Evolutionary conservation across 2,888 invertebrate species (phyloP).

Genomic region (Melanostoma scalare): DNA sequence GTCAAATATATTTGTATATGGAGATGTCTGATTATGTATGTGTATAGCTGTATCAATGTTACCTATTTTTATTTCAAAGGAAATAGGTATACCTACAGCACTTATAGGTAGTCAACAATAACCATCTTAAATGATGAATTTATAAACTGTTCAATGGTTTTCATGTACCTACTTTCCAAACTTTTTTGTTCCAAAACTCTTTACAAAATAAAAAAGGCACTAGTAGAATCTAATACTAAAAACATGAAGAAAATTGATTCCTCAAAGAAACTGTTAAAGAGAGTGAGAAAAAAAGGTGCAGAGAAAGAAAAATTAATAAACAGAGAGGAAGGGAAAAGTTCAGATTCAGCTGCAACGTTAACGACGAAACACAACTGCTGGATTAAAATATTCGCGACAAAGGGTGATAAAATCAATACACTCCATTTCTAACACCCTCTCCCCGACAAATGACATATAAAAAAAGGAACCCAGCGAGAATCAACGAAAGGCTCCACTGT

Average conservation of each 20-base stretch:
- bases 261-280: conserved; percentile 15
- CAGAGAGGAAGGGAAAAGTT: conserved; percentile 26
- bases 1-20: no score
- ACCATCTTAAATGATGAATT: no score
- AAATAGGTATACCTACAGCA: no score
- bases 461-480: conserved; percentile 70
- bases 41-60: no score
- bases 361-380: conserved; percentile 48
- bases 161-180: no score
- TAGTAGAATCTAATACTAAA: conserved; percentile 21
- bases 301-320: not conserved
- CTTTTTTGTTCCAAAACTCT: no score
- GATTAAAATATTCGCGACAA: conserved; percentile 72
- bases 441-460: conserved; percentile 67
- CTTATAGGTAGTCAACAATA: no score
- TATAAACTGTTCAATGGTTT: no score
- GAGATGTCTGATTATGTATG: no score
- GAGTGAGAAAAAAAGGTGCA: not conserved
- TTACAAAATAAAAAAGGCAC: conserved; percentile 10
- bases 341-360: conserved; percentile 34
- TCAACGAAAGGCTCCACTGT: conserved; percentile 70
- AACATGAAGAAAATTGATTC: conserved; percentile 27
- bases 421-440: conserved; percentile 63
- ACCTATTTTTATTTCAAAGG: no score
- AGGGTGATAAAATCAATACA: conserved; percentile 73